Evolutionary conservation across 2,113 vertebrate species (phyloP).

Genomic region (Centropus unirufus): DNA sequence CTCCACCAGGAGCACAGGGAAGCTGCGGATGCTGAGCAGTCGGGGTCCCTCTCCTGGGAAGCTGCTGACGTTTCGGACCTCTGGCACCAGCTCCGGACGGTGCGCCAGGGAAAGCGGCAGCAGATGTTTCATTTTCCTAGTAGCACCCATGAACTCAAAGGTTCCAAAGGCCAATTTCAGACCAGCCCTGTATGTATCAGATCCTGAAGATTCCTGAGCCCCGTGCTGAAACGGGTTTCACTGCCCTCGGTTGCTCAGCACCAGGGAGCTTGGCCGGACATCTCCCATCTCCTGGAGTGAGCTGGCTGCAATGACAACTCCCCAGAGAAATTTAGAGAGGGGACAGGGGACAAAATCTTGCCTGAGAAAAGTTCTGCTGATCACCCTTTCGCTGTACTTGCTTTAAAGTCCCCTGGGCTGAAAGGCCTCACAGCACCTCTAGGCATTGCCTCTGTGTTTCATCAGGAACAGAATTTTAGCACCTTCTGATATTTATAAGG

Average conservation of each 20-base stretch:
- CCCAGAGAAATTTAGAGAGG: neutral
- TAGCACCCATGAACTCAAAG: neutral
- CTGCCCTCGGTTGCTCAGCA: neutral
- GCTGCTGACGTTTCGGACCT: no score
- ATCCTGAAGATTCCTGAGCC: no score
- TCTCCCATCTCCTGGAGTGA: neutral
- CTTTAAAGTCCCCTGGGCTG: neutral
- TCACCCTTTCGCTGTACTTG: neutral
- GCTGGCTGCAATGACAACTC: neutral
- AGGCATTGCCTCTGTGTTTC: neutral
- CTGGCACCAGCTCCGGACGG: no score
- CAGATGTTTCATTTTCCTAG: neutral
- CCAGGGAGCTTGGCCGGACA: neutral
- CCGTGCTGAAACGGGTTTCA: fast-evolving
- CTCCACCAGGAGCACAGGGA: fast-evolving
- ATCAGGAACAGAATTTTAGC: neutral
- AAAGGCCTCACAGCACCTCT: neutral
- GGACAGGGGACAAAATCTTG: neutral
- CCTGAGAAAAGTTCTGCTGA: neutral
- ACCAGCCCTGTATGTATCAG: neutral
- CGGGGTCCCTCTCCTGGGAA: no score
- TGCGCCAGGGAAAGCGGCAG: neutral
- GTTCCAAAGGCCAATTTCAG: neutral
- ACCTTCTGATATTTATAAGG: neutral
- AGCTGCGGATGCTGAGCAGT: fast-evolving